Base-by-base conservation (phyloP, 1,140 invertebrate species). In the Meloidogyne exigua region DNA sequence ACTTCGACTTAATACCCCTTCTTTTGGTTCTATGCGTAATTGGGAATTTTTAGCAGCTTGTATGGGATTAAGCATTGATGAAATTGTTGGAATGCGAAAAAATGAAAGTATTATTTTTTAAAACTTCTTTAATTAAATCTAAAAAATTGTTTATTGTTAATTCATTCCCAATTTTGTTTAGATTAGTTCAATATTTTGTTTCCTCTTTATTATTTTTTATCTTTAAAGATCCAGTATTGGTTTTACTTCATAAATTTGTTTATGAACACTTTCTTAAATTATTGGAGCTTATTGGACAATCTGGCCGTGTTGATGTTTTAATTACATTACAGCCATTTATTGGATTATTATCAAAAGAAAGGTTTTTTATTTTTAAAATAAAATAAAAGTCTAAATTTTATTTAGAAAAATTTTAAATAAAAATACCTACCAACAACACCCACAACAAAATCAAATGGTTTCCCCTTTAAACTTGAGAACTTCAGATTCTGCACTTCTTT, bases 1-100 rank as follows among this genome's bases (percentile, higher is more conserved):
- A 39, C 39, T 39, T 57, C 2, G 77, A 13, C 57, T 78, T 25
- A 79, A 71, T 36, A n/a, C 77, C 5, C 32, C 77, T 25, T 32
- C 64, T 11, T 49, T 44, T 65, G 77, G 77, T 23, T 79, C 77
- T n/a, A 78, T 78, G 77, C 63, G 76, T 39, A 78, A 78, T 65
- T 78, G 77, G 77, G 77, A 78, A 67, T 78, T 39, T 76, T 25
- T 78, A 62, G 77, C 77, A 1, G 73, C 73, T 23, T 57, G 57
- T 44, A 25, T 76, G 68, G 74, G 74, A 10, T 44, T 76, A 39
- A 68, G 68, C n/a, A 76, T 76, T 67, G 74, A 76, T 26, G 49
- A 76, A 44, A 76, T 76, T 76, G 67, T 76, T 11, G 32, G 66
- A 28, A 39, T 36, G 63, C 21, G 62, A 10, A 39, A 12, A 39